Percentiles rank a stretch among this genome's conserved stretches.
Evolutionary conservation across 2,113 vertebrate genomes (phyloP).

Genomic region (Psilopogon haemacephalus): DNA sequence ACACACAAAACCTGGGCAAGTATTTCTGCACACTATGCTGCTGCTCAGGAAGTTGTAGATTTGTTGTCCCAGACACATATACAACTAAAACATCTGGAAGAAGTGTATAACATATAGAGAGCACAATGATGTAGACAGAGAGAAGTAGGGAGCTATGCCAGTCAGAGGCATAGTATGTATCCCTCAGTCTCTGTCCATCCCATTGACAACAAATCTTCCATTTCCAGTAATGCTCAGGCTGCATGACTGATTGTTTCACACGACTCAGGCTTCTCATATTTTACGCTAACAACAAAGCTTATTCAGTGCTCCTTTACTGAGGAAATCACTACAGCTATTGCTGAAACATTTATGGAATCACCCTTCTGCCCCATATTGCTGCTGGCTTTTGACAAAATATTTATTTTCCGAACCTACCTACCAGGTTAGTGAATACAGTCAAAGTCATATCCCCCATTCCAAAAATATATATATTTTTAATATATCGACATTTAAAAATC

Average conservation of each 20-base stretch:
- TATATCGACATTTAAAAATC: constrained; percentile 38
- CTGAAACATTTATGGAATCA: not conserved
- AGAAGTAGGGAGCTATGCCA: accelerated
- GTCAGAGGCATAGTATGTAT: not conserved
- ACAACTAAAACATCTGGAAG: not conserved
- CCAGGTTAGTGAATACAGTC: not conserved
- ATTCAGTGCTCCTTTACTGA: accelerated
- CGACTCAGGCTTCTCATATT: not conserved
- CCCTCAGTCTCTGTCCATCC: not conserved
- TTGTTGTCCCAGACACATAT: not conserved
- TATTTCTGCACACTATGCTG: not conserved
- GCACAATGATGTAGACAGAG: not conserved
- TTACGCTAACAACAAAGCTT: not conserved
- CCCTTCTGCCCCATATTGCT: not conserved
- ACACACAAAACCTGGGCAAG: not conserved
- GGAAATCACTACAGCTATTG: not conserved
- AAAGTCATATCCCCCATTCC: not conserved
- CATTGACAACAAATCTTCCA: no score
- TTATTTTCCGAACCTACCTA: constrained; percentile 9
- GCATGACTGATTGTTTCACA: accelerated
- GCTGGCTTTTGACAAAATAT: not conserved
- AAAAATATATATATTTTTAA: constrained; percentile 57
- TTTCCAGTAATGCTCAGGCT: not conserved
- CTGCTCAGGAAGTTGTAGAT: not conserved
- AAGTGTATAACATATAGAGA: not conserved